These are phyloP conservation scores for Thumatha senex DNA, from an alignment of 2,888 invertebrate species.

Conservation along the genomic window DNA sequence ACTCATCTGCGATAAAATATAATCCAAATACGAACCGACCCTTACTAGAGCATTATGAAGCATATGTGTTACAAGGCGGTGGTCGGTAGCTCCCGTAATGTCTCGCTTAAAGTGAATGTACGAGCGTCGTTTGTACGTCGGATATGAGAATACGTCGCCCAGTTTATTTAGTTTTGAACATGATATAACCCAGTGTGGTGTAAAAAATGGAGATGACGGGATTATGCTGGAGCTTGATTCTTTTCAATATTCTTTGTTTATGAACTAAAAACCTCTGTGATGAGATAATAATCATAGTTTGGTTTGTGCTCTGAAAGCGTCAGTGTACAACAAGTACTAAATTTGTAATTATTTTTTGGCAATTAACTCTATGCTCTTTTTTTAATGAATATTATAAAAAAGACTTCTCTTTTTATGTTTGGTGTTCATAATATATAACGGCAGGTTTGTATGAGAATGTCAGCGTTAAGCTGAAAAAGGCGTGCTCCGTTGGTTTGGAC, in stretches of 20 bases:
- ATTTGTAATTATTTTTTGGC: too few relatives aligned
- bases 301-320: neutral
- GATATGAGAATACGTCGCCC: constrained; percentile 31
- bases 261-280: neutral
- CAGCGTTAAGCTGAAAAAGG: too few relatives aligned
- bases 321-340: too few relatives aligned
- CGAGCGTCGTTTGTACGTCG: constrained; percentile 27
- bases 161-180: constrained; percentile 26
- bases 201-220: neutral
- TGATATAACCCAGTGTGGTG: constrained; percentile 4
- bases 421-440: too few relatives aligned
- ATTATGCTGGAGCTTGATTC: neutral
- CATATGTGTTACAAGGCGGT: constrained; percentile 22
- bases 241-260: neutral
- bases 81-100: constrained; percentile 30
- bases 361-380: too few relatives aligned
- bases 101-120: constrained; percentile 29
- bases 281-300: neutral
- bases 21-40: neutral
- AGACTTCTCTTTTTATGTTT: too few relatives aligned
- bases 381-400: too few relatives aligned
- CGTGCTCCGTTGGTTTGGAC: too few relatives aligned
- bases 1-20: neutral
- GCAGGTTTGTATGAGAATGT: too few relatives aligned
- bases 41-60: constrained; percentile 19